Evolutionary conservation across 2,888 invertebrate species (phyloP), one percentile per base, ranked within the genome.

Genomic region (Heliconius cydno): DNA sequence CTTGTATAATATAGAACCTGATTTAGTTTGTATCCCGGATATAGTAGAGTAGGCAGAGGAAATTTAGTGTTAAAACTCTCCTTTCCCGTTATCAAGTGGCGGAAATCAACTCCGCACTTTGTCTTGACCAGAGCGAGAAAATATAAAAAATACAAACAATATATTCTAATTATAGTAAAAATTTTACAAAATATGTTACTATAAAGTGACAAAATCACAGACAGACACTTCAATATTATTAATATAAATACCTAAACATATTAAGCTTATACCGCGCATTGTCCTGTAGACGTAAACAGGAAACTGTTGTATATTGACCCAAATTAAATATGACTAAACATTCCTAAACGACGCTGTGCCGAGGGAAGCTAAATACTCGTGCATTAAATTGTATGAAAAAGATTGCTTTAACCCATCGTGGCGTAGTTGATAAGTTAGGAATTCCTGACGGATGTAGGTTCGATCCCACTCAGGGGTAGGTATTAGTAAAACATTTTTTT

Each of bases 221-320:
- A 63, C 63, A 25, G 28, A 28, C 25, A 63, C 4, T 63, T 25
- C 5, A 63, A 65, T n/a, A 15, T 12, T 68, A 25, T 41, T 38
- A 2, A 68, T 41, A 68, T 38, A 68, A 30, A 67, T 9, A 34
- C 2, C 34, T 10, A 67, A 22, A 34, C 3, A 12, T 10, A 67
- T 67, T 22, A 38, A 75, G 34, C 34, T 57, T 28, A 75, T 34
- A 65, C n/a, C 65, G 38, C 13, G 28, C 65, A 65, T 65, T 75
- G 65, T 71, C 22, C 71, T 71, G 46, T 28, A 52, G 41, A 30
- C n/a, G 34, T 80, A 83, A 85, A 84, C 85, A 85, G 85, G 85
- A 85, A 85, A 84, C 80, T 25, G 9, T 41, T 79, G 81, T 79
- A 80, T 83, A 82, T 84, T 85, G 83, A 84, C 84, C 84, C 84